Percentiles rank a stretch among this genome's conserved stretches.
phyloP scores from a whole-genome alignment of 2,797 vertebrate genomes.

The Siniperca obscura region DNA sequence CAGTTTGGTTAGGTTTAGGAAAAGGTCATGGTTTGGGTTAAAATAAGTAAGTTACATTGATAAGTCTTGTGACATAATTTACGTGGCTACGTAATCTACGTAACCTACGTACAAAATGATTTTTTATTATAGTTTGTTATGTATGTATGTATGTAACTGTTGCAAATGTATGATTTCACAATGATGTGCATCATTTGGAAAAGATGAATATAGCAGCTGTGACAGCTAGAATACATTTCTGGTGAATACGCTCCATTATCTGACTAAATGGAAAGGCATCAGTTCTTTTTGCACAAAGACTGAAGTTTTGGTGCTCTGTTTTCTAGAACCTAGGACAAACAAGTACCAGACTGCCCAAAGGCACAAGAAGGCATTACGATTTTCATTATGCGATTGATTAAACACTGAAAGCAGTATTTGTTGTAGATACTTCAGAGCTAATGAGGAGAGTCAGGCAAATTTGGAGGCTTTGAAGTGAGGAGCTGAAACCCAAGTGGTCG shows the following conservation, averaged over 20 bases:
- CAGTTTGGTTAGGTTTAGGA: no score
- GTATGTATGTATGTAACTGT: background rate
- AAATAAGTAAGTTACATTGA: no score
- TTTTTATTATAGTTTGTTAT: background rate
- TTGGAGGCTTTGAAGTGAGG: constrained; percentile 73
- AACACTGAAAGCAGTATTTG: constrained; percentile 68
- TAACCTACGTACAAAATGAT: background rate
- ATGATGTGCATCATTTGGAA: background rate
- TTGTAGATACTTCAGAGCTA: constrained; percentile 68
- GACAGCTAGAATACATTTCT: constrained; percentile 10
- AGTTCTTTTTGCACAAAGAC: constrained; percentile 4
- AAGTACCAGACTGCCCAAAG: constrained; percentile 25
- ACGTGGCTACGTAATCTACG: no score
- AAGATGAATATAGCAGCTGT: constrained; percentile 5
- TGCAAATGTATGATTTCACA: constrained; percentile 4
- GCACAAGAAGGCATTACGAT: constrained; percentile 50
- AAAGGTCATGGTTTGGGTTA: no score
- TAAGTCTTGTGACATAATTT: no score
- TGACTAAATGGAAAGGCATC: constrained; percentile 12
- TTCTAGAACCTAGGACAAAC: constrained; percentile 35
- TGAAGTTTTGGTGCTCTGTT: constrained; percentile 11
- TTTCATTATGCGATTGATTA: constrained; percentile 77
- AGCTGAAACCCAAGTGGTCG: constrained; percentile 72
- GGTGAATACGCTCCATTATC: constrained; percentile 1
- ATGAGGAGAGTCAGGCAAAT: constrained; percentile 72